Percentiles rank a stretch among this genome's conserved stretches.
These are phyloP conservation scores for Drosophila quadrilineata DNA, from an alignment of 1,140 invertebrate genomes.

Conservation along the genomic window DNA sequence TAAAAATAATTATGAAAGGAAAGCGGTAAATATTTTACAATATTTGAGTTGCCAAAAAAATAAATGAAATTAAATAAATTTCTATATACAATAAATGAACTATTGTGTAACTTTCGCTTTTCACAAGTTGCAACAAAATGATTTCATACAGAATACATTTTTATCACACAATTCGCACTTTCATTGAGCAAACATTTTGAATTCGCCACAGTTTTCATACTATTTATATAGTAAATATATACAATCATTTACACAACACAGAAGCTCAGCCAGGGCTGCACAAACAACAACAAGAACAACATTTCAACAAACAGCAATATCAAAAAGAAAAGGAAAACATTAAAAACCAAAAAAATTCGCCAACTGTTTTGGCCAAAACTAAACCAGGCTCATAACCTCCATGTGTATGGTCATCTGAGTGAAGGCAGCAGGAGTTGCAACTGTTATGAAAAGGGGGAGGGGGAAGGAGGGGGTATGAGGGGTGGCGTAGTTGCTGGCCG, in stretches of 20 bases:
- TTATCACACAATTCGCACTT: conserved; percentile 27
- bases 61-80: not conserved
- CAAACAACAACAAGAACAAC: conserved; percentile 13
- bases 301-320: too few species aligned
- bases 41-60: too few species aligned
- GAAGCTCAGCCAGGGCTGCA: conserved; percentile 50
- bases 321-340: conserved; percentile 26
- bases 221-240: conserved; percentile 59
- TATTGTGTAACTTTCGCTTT: not conserved
- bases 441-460: not conserved
- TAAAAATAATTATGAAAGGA: not conserved
- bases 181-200: conserved; percentile 45
- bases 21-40: not conserved
- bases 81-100: not conserved
- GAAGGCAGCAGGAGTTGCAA: not conserved
- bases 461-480: not conserved
- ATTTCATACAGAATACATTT: too few species aligned
- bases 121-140: too few species aligned
- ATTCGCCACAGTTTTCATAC: conserved; percentile 7
- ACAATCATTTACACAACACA: conserved; percentile 52
- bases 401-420: conserved; percentile 39
- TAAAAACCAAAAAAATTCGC: conserved; percentile 28
- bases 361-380: conserved; percentile 72
- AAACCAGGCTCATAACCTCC: conserved; percentile 74
- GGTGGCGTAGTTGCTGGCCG: too few species aligned